Base-by-base conservation (phyloP, 2,797 vertebrate genomes). In the Schizopygopsis pylzovi region DNA sequence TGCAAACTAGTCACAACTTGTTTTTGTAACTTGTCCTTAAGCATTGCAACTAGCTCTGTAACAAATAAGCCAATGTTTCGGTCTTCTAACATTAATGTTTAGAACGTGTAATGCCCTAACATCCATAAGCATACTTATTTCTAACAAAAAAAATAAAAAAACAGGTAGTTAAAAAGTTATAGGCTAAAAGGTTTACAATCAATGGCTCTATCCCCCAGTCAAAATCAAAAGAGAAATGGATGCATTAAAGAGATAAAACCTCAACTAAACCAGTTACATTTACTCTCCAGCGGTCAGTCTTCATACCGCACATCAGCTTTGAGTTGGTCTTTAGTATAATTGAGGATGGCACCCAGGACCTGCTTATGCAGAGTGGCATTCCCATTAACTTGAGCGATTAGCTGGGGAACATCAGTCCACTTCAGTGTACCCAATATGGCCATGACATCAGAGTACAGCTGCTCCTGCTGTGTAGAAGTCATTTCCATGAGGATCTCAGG, bases 401-500 rank as follows among this genome's bases (percentile, higher is more conserved):
- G 95, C 65, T 98, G 95, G 20, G 86, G 86, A 0, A 89, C 75
- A 0, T 98, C 96, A 0, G 43, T 96, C 97, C 97, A 98, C 81
- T 96, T 28, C 81, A 99, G 83, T 67, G 68, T 75, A 13, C 85
- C 89, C 39, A 99, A 1, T 49, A 97, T 41, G 13, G 59, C 80
- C 67, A 52, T 0, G 0, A 95, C 71, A 13, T 96, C 89, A 0
- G 83, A 1, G 33, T 86, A 97, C 0, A 99, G 96, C 83, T 93
- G 94, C 90, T 94, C 83, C 89, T 95, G 87, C 91, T 98, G 95
- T 76, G 91, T 82, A 0, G 93, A 89, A 0, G 96, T 92, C 85
- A 99, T 88, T 90, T 98, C 96, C 94, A 96, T 79, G n/a, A 99
- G 88, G 91, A 98, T 96, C 95, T 98, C 95, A 84, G 96, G 95